Base-by-base conservation (phyloP, 2,113 vertebrate genomes). In the Nematolebias whitei region DNA sequence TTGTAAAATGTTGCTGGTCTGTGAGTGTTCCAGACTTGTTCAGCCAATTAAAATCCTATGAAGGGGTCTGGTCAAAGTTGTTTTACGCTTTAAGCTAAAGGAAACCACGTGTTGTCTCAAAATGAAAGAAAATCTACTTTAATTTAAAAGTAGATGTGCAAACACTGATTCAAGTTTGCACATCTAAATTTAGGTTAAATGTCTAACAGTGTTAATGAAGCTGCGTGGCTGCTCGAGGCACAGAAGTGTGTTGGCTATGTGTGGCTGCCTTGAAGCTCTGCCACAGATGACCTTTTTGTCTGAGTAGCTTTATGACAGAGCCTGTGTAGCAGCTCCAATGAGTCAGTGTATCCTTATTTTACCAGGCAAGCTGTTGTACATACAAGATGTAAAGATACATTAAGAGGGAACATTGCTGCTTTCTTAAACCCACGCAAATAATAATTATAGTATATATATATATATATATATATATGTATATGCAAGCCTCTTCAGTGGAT, bases 221-320 rank as follows among this genome's bases (percentile, higher is more conserved):
- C 40, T 47, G 53, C 26, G 54, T 19, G 20, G 29, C 14, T 51
- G 60, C 23, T 80, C 39, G 26, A 64, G 45, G 69, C 61, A 60
- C 23, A 61, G 60, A 29, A 44, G 57, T 43, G 26, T 29, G 26
- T 29, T 29, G 26, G 1, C n/a, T n/a, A 2, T 24, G 40, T 24
- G 39, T 18, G 5, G 16, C 64, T 76, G 68, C 50, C 54, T 74
- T 59, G 32, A 58, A 76, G 45, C 39, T 80, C 35, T 65, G 58
- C 29, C 32, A 56, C 57, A 68, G 20, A 74, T n/a, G 0, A 40
- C 3, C 35, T 61, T 47, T 35, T 26, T 41, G 16, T 43, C 4
- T 51, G 6, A 56, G 26, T 54, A 44, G 23, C 26, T 63, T 68
- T 26, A 56, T 43, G 23, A 44, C 19, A 19, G 5, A 51, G 44